These are phyloP conservation scores for Palaemon carinicauda DNA, from an alignment of 1,140 invertebrate genomes.

Conservation along the genomic window DNA sequence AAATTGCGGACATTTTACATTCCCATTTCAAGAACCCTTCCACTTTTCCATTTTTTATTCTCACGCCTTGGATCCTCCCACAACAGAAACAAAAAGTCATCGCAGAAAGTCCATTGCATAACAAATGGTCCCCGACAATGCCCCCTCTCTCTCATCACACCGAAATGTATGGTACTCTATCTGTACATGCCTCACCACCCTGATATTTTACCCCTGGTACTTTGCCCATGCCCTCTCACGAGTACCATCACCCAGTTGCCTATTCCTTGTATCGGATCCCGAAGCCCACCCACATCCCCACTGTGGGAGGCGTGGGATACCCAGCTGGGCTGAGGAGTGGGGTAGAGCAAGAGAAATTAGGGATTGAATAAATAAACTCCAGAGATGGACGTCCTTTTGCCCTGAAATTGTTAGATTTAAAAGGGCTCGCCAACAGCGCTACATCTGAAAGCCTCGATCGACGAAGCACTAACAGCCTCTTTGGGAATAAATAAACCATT, in stretches of 20 bases:
- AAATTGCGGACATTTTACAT: too few relatives aligned
- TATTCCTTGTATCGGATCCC: neutral
- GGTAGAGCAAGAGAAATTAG: slow-evolving; percentile 6
- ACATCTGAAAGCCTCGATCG: neutral
- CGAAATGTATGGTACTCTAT: too few relatives aligned
- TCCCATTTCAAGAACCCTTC: too few relatives aligned
- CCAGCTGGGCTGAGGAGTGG: neutral
- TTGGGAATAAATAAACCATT: neutral
- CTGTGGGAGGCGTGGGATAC: neutral
- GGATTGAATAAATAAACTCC: slow-evolving; percentile 3
- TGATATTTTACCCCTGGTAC: neutral
- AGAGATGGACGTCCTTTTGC: neutral
- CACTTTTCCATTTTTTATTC: too few relatives aligned
- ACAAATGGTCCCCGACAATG: too few relatives aligned
- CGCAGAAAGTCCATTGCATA: too few relatives aligned
- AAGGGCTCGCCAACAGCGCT: neutral
- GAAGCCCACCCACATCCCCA: neutral
- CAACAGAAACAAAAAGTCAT: too few relatives aligned
- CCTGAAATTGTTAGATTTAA: slow-evolving; percentile 1
- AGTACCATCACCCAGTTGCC: neutral
- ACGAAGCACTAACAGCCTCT: neutral
- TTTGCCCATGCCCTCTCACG: neutral
- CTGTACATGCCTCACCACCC: too few relatives aligned
- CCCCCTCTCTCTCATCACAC: too few relatives aligned
- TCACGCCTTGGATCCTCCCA: too few relatives aligned